Percentiles rank a stretch among this genome's conserved stretches.
phyloP scores from a whole-genome alignment of 2,797 vertebrate species.

The Coluber constrictor region DNA sequence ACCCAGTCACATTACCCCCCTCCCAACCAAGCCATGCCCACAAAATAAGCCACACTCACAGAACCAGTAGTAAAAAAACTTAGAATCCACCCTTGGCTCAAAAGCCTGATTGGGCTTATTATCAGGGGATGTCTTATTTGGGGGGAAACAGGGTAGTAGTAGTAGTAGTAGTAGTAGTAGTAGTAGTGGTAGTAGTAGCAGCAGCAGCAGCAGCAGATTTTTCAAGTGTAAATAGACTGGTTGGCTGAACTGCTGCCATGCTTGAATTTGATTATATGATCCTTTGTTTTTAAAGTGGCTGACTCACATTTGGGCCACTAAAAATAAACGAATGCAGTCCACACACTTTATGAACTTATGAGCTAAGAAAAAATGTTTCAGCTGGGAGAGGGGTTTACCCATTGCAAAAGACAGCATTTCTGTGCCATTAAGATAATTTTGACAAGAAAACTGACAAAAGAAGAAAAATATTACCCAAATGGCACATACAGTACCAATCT shows the following conservation, averaged over 20 bases:
- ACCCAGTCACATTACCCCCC: too few relatives aligned
- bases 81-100: too few relatives aligned
- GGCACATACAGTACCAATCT: not conserved
- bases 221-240: constrained; percentile 48
- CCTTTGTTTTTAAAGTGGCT: constrained; percentile 35
- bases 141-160: too few relatives aligned
- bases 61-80: too few relatives aligned
- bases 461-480: not conserved
- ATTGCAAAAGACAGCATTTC: not conserved
- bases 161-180: too few relatives aligned
- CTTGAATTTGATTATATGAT: constrained; percentile 50
- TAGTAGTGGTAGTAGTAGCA: too few relatives aligned
- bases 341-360: not conserved
- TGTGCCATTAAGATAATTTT: not conserved
- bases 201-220: constrained; percentile 11
- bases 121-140: too few relatives aligned
- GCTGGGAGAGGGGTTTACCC: not conserved
- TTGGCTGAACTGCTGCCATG: constrained; percentile 43
- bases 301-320: constrained; percentile 20
- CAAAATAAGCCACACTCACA: too few relatives aligned
- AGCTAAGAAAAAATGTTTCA: not conserved
- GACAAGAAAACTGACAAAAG: not conserved
- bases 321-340: not conserved
- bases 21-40: too few relatives aligned
- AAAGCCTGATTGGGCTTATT: too few relatives aligned